Evolutionary conservation across 1,140 invertebrate genomes (phyloP).

Genomic region (Bombus cullumanus): DNA sequence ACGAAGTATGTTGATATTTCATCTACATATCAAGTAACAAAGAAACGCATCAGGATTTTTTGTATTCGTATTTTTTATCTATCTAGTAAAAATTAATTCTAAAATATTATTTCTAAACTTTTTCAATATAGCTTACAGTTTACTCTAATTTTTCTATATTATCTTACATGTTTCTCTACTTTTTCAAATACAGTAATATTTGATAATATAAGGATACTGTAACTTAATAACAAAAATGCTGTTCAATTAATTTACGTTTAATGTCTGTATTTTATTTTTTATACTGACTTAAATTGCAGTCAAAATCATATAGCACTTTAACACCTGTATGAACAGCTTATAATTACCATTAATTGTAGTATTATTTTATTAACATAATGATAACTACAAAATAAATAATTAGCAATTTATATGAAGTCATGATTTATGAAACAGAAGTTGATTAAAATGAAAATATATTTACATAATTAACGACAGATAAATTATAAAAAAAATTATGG

Average conservation of each 20-base stretch:
- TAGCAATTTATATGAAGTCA: slow-evolving; percentile 17
- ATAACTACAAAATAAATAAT: slow-evolving; percentile 45
- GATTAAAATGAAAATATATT: slow-evolving; percentile 46
- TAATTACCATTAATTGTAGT: slow-evolving; percentile 10
- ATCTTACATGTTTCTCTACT: not conserved
- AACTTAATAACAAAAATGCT: slow-evolving; percentile 8
- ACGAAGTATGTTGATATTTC: slow-evolving; percentile 22
- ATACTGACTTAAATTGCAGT: not conserved
- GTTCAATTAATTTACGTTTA: slow-evolving; percentile 10
- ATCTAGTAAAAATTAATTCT: slow-evolving; percentile 36
- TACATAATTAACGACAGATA: slow-evolving; percentile 50
- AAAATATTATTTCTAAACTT: slow-evolving; percentile 33
- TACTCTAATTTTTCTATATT: not conserved
- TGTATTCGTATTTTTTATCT: slow-evolving; percentile 8
- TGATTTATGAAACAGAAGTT: slow-evolving; percentile 18
- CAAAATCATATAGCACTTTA: not conserved
- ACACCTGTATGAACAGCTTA: not conserved
- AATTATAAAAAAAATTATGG: slow-evolving; percentile 47
- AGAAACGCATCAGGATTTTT: not conserved
- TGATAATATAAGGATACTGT: not conserved
- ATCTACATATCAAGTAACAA: slow-evolving; percentile 8
- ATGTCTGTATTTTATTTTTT: not conserved
- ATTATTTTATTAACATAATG: slow-evolving; percentile 24
- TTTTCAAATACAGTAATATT: not conserved
- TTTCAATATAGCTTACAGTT: not conserved